phyloP scores from a whole-genome alignment of 2,888 invertebrate genomes.

The Entomobrya multifasciata region DNA sequence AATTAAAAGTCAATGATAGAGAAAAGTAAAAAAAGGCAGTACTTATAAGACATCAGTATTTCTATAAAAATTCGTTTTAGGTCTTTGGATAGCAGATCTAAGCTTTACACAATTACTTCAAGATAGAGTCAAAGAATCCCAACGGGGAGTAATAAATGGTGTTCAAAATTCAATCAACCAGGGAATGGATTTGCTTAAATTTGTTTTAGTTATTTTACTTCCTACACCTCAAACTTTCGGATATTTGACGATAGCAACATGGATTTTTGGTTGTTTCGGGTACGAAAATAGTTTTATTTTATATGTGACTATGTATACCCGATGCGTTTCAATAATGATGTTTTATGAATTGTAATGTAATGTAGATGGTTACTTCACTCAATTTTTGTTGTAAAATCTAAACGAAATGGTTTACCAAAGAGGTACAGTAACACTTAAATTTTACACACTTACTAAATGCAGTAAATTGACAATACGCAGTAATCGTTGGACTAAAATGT shows the following conservation, averaged over 20 bases:
- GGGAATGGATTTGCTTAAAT: conserved; percentile 82
- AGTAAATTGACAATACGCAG: too few relatives aligned
- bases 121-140: conserved; percentile 82
- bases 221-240: conserved; percentile 82
- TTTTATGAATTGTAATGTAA: too few relatives aligned
- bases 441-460: too few relatives aligned
- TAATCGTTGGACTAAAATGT: too few relatives aligned
- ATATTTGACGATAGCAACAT: conserved; percentile 82
- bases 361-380: too few relatives aligned
- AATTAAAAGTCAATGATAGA: background rate
- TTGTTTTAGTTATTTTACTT: conserved; percentile 82
- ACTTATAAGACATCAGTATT: too few relatives aligned
- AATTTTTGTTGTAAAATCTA: too few relatives aligned
- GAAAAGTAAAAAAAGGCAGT: too few relatives aligned
- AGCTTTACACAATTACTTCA: conserved; percentile 83
- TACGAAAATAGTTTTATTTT: background rate
- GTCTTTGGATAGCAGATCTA: conserved; percentile 83
- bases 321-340: too few relatives aligned
- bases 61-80: conserved; percentile 73
- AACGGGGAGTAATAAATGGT: conserved; percentile 83
- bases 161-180: conserved; percentile 83
- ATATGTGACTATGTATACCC: too few relatives aligned
- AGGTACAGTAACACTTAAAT: too few relatives aligned
- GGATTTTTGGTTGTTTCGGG: conserved; percentile 78
- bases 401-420: too few relatives aligned